Evolutionary conservation across 1,140 invertebrate genomes (phyloP).

Genomic region (Oryctes rhinoceros): DNA sequence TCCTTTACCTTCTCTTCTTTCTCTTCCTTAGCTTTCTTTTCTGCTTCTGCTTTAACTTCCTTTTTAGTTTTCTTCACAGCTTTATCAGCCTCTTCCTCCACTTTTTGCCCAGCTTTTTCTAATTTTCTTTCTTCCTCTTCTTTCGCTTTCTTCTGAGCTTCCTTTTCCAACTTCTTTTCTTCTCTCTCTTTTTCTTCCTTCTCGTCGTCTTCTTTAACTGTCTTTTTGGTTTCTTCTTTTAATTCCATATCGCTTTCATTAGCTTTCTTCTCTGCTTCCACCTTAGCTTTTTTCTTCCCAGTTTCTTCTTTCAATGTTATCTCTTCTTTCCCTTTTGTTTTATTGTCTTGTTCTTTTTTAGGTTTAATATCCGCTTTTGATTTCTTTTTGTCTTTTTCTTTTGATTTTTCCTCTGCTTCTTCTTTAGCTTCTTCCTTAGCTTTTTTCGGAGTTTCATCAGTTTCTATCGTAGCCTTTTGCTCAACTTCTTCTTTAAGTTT

Average conservation of each 20-base stretch:
- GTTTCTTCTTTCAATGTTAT: conserved; percentile 48
- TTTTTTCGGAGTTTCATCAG: conserved; percentile 46
- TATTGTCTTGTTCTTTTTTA: conserved; percentile 49
- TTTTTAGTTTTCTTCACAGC: conserved; percentile 43
- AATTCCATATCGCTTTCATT: conserved; percentile 38
- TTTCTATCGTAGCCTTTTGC: conserved; percentile 48
- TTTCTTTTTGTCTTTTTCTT: conserved; percentile 44
- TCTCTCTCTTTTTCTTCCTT: conserved; percentile 47
- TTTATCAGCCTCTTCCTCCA: conserved; percentile 44
- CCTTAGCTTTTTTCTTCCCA: conserved; percentile 46
- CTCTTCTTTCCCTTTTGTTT: conserved; percentile 51
- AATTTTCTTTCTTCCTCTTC: conserved; percentile 44
- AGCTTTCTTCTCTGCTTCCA: conserved; percentile 44
- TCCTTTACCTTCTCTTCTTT: conserved; percentile 49
- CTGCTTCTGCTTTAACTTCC: conserved; percentile 47
- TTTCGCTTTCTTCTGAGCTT: conserved; percentile 49
- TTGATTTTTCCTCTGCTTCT: conserved; percentile 43
- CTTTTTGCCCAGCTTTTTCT: conserved; percentile 44
- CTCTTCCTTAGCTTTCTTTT: conserved; percentile 49
- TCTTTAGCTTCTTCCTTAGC: conserved; percentile 48
- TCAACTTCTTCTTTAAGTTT: conserved; percentile 47
- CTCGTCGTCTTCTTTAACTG: conserved; percentile 49
- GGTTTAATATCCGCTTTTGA: conserved; percentile 48
- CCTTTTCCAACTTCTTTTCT: conserved; percentile 44
- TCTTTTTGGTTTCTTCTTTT: conserved; percentile 50